phyloP scores from a whole-genome alignment of 2,113 vertebrate genomes.

The Gymnobelideus leadbeateri region DNA sequence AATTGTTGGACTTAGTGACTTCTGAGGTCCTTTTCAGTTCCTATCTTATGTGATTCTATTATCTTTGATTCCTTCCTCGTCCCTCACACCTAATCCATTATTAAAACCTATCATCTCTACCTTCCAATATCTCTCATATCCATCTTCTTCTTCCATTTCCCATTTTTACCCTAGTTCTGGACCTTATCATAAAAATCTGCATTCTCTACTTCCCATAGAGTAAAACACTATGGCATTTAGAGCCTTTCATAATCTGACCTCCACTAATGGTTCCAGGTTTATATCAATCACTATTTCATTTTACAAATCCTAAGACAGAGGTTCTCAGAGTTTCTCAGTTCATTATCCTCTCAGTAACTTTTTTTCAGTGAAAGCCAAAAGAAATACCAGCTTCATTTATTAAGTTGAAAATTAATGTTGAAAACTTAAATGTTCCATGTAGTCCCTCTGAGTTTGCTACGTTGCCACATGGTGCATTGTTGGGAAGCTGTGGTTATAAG shows the following conservation, averaged over 20 bases:
- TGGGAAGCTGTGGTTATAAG: not conserved
- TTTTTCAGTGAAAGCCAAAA: not conserved
- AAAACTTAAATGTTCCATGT: not conserved
- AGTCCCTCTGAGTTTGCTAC: not conserved
- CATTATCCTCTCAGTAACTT: not conserved
- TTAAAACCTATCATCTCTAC: not conserved
- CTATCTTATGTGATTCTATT: not conserved
- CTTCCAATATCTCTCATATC: not conserved
- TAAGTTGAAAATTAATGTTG: not conserved
- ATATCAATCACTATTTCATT: not conserved
- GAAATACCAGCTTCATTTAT: not conserved
- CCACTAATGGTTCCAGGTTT: not conserved
- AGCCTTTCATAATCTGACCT: not conserved
- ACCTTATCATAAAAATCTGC: not conserved
- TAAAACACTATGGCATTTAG: not conserved
- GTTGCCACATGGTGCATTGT: not conserved
- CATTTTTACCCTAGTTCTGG: not conserved
- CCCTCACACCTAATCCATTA: not conserved
- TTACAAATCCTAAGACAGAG: not conserved
- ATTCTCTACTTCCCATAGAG: not conserved
- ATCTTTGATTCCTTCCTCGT: not conserved
- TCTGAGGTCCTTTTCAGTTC: not conserved
- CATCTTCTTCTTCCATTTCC: not conserved
- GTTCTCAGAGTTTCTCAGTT: not conserved
- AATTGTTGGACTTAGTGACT: not conserved